Evolutionary conservation across 1,140 invertebrate genomes (phyloP).

Genomic region (Bombus waltoni): DNA sequence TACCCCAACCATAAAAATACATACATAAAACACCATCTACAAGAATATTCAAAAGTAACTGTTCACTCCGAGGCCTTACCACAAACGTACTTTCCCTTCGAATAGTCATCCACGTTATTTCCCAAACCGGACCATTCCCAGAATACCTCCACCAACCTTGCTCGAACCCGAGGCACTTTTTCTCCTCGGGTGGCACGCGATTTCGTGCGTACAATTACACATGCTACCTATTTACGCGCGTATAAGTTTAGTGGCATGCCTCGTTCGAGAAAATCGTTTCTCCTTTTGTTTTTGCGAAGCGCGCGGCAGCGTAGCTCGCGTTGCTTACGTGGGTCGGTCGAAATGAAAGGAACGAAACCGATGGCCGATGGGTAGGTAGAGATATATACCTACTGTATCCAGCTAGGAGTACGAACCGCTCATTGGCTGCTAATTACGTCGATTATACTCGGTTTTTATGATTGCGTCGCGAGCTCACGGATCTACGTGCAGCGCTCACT

Average conservation of each 20-base stretch:
- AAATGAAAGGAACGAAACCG: conserved; percentile 59
- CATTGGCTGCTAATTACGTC: conserved; percentile 58
- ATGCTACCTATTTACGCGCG: background rate
- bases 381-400: conserved; percentile 50
- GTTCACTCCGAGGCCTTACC: too few species aligned
- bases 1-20: too few species aligned
- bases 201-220: conserved; percentile 48
- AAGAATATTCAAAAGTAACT: background rate
- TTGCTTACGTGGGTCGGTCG: conserved; percentile 58
- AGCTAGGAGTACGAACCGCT: conserved; percentile 44
- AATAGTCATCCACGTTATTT: background rate
- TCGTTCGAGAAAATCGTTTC: conserved; percentile 18
- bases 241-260: background rate
- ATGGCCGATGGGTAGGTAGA: conserved; percentile 48
- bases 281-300: conserved; percentile 32
- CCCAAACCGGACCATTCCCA: background rate
- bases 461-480: conserved; percentile 36
- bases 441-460: conserved; percentile 63
- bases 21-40: too few species aligned
- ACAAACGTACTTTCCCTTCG: background rate
- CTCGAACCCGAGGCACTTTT: too few species aligned
- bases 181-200: conserved; percentile 25
- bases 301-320: conserved; percentile 1
- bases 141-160: conserved; percentile 26
- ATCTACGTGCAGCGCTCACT: conserved; percentile 39